A percentile compares a stretch with the other conserved stretches of the same genome.
These are phyloP conservation scores for Aphidius gifuensis DNA, from an alignment of 1,140 invertebrate species.

Conservation along the genomic window DNA sequence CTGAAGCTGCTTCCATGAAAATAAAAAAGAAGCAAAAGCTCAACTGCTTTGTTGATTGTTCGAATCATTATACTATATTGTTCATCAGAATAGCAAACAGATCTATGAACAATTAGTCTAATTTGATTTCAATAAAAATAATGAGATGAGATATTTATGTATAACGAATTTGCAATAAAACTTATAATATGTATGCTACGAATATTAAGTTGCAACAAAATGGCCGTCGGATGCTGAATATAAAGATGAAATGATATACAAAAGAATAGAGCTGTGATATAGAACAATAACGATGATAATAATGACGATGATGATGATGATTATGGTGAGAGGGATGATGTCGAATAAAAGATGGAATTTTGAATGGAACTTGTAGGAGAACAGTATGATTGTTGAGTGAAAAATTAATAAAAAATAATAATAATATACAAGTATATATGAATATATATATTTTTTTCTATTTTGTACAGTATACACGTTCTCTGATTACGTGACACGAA, in stretches of 20 bases:
- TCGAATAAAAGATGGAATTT: too few species aligned
- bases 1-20: too few species aligned
- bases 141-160: too few species aligned
- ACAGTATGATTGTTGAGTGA: neutral
- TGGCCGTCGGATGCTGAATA: constrained; percentile 30
- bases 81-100: too few species aligned
- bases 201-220: constrained; percentile 45
- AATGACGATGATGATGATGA: neutral
- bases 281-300: too few species aligned
- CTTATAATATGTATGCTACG: constrained; percentile 28
- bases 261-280: too few species aligned
- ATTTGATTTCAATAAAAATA: too few species aligned
- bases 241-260: neutral
- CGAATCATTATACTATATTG: too few species aligned
- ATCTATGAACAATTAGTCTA: too few species aligned
- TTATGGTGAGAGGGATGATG: neutral
- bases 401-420: constrained; percentile 27
- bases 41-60: too few species aligned
- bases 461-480: constrained; percentile 24
- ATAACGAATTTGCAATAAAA: constrained; percentile 1
- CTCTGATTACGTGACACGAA: constrained; percentile 30
- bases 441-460: constrained; percentile 18
- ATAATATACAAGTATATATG: constrained; percentile 18
- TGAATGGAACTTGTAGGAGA: neutral
- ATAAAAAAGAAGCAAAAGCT: too few species aligned